Evolutionary conservation across 2,888 invertebrate genomes (phyloP).

Genomic region (Leptogaster cylindrica): DNA sequence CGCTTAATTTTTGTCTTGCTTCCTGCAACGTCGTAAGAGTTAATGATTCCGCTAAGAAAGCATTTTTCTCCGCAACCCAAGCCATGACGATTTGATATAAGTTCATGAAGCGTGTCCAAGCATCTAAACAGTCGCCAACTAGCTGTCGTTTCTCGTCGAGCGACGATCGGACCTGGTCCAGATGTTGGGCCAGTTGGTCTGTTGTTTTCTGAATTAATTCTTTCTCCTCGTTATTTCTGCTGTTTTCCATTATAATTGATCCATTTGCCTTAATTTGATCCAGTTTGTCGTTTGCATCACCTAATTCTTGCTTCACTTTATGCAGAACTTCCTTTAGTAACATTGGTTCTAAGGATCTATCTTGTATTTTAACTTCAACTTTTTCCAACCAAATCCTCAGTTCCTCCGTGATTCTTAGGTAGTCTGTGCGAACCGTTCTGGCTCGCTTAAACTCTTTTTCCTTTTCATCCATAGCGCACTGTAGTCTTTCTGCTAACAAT

Average conservation of each 20-base stretch:
- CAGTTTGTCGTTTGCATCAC: slow-evolving; percentile 74
- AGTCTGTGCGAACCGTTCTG: slow-evolving; percentile 80
- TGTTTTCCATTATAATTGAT: slow-evolving; percentile 78
- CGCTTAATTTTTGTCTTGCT: slow-evolving; percentile 83
- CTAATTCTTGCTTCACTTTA: slow-evolving; percentile 77
- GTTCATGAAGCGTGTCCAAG: slow-evolving; percentile 85
- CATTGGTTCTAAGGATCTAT: slow-evolving; percentile 78
- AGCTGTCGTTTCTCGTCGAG: slow-evolving; percentile 83
- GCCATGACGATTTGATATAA: slow-evolving; percentile 80
- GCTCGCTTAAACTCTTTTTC: slow-evolving; percentile 87
- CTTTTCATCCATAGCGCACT: slow-evolving; percentile 85
- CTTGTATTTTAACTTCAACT: slow-evolving; percentile 82
- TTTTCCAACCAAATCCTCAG: slow-evolving; percentile 84
- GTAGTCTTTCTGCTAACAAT: slow-evolving; percentile 78
- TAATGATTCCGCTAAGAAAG: slow-evolving; percentile 79
- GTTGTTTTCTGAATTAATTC: slow-evolving; percentile 77
- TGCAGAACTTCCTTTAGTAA: slow-evolving; percentile 78
- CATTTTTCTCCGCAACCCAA: slow-evolving; percentile 84
- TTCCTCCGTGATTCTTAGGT: slow-evolving; percentile 78
- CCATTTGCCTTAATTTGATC: slow-evolving; percentile 81
- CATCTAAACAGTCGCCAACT: slow-evolving; percentile 85
- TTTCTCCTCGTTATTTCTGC: slow-evolving; percentile 78
- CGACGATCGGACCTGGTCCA: slow-evolving; percentile 78
- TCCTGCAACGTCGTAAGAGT: slow-evolving; percentile 79
- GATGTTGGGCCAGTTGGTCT: slow-evolving; percentile 76